These are phyloP conservation scores for Pantherophis alleghaniensis DNA, from an alignment of 2,797 vertebrate species.

Conservation along the genomic window DNA sequence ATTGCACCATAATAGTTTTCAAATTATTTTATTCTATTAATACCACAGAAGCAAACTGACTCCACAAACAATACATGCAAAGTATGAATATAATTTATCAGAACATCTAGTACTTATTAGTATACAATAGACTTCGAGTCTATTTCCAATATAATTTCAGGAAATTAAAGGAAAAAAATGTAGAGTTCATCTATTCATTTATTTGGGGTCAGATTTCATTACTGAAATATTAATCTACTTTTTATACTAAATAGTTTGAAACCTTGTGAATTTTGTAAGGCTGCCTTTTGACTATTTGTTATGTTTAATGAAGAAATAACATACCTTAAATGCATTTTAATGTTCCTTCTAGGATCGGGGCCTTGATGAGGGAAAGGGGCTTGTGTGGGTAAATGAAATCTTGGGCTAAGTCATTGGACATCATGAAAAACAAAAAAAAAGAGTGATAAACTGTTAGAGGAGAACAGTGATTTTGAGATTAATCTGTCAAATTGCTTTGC, in stretches of 20 bases:
- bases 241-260: not conserved
- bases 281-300: not conserved
- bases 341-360: too few relatives aligned
- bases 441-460: too few relatives aligned
- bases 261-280: not conserved
- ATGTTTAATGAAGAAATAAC: not conserved
- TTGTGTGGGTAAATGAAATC: too few relatives aligned
- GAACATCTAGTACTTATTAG: not conserved
- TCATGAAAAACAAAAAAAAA: too few relatives aligned
- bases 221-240: not conserved
- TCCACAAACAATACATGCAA: not conserved
- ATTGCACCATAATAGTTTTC: not conserved
- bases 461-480: too few relatives aligned
- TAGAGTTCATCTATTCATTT: not conserved
- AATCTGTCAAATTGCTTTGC: too few relatives aligned
- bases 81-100: not conserved
- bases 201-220: not conserved
- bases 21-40: not conserved
- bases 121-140: not conserved
- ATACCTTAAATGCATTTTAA: not conserved
- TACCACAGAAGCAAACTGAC: not conserved
- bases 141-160: not conserved
- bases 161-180: not conserved
- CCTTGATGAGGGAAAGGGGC: too few relatives aligned
- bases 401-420: too few relatives aligned